These are phyloP conservation scores for Pterocles burchelli DNA, from an alignment of 2,113 vertebrate genomes.

Conservation along the genomic window DNA sequence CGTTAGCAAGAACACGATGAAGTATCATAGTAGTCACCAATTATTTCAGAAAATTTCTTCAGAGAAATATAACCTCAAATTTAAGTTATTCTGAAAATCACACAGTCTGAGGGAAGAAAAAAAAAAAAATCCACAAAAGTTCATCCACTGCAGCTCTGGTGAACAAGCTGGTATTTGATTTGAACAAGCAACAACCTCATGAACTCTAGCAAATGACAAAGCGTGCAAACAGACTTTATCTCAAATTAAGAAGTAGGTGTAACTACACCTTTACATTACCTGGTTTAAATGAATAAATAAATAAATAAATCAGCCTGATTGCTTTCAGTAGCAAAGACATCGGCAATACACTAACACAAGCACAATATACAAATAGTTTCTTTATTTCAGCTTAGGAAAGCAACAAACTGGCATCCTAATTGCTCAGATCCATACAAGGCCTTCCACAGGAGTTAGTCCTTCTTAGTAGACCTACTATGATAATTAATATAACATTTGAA, in stretches of 20 bases:
- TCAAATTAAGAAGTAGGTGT: neutral
- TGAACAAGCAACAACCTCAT: neutral
- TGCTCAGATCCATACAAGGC: neutral
- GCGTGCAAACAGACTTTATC: neutral
- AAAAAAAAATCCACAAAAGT: neutral
- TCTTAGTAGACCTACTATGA: neutral
- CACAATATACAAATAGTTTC: neutral
- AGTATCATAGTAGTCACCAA: neutral
- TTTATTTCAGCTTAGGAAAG: neutral
- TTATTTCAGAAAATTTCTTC: neutral
- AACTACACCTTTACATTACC: neutral
- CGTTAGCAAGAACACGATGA: neutral
- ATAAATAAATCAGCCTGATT: neutral
- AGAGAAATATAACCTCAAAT: neutral
- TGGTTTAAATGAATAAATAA: neutral
- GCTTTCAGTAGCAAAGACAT: neutral
- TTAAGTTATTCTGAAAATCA: neutral
- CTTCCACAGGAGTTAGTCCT: neutral
- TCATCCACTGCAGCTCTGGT: neutral
- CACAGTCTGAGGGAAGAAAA: accelerated
- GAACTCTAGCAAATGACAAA: neutral
- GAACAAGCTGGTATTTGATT: neutral
- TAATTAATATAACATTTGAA: neutral
- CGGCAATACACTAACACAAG: neutral
- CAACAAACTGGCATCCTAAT: neutral